These are phyloP conservation scores for Harpegnathos saltator DNA, from an alignment of 1,140 invertebrate genomes.

Conservation along the genomic window DNA sequence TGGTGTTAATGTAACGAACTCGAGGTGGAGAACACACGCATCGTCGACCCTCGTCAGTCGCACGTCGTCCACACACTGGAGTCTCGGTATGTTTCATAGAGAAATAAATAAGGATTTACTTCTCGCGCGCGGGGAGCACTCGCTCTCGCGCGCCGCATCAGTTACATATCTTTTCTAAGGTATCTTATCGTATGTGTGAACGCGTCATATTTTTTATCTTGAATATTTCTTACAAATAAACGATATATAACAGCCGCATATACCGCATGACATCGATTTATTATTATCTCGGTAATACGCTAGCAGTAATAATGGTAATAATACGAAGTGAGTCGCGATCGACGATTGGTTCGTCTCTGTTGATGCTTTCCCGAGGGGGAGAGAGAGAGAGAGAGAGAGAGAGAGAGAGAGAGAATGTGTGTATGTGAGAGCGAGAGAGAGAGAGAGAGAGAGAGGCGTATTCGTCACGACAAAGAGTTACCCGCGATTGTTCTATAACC, in stretches of 20 bases:
- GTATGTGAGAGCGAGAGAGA: not conserved
- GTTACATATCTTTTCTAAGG: not conserved
- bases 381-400: not conserved
- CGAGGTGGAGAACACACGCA: too few species aligned
- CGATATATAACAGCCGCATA: not conserved
- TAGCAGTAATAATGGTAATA: constrained; percentile 1
- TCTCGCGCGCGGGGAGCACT: not conserved
- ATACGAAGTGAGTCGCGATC: constrained; percentile 19
- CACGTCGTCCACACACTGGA: not conserved
- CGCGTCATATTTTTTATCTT: constrained; percentile 8
- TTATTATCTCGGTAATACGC: too few species aligned
- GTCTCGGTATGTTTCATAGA: not conserved
- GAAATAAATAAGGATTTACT: constrained; percentile 9
- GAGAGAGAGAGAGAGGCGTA: too few species aligned
- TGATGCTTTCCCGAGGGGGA: too few species aligned
- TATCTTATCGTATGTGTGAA: constrained; percentile 5
- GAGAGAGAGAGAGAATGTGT: too few species aligned
- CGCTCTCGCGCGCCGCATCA: not conserved
- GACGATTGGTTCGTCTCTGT: constrained; percentile 10
- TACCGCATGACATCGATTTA: not conserved
- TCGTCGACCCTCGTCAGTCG: too few species aligned
- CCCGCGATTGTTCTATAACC: constrained; percentile 9
- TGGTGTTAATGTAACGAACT: too few species aligned
- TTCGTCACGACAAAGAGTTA: not conserved
- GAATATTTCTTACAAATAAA: constrained; percentile 2